Percentiles rank a stretch among this genome's conserved stretches.
These are phyloP conservation scores for Anarrhichthys ocellatus DNA, from an alignment of 2,113 vertebrate genomes.

Conservation along the genomic window DNA sequence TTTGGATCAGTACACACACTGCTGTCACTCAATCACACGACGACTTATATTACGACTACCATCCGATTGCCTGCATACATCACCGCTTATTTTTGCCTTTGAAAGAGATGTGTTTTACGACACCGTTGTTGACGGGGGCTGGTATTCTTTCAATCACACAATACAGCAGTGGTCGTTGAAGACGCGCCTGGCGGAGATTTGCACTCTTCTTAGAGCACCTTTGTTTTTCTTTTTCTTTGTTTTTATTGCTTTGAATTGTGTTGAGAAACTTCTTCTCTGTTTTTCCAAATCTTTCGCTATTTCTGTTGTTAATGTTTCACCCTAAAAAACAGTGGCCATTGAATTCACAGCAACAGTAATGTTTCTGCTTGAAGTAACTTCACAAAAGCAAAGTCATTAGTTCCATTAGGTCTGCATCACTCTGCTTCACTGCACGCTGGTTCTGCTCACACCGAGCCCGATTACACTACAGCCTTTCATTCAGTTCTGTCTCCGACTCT, in stretches of 20 bases:
- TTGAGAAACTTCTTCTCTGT: not conserved
- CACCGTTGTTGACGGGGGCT: not conserved
- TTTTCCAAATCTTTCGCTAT: not conserved
- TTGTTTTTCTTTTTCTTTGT: not conserved
- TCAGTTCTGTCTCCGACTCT: not conserved
- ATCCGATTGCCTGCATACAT: no score
- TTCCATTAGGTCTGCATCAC: slow-evolving; percentile 56
- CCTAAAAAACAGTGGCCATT: not conserved
- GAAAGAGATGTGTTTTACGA: no score
- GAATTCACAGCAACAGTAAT: slow-evolving; percentile 12
- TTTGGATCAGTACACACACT: not conserved
- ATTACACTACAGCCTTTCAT: slow-evolving; percentile 33
- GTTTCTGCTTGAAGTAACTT: slow-evolving; percentile 35
- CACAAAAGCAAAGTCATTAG: slow-evolving; percentile 58
- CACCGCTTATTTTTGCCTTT: no score
- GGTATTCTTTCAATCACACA: no score
- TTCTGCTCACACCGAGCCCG: slow-evolving; percentile 13
- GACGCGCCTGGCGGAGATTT: not conserved
- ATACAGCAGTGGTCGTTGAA: no score
- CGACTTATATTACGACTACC: no score
- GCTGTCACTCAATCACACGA: not conserved
- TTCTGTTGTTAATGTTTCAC: not conserved
- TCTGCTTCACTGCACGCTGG: slow-evolving; percentile 19
- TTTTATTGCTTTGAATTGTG: not conserved
- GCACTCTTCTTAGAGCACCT: no score